Evolutionary conservation across 92 coral and sea anemone genomes (phyloP), one percentile per base, ranked within the genome.

Genomic region (Phenganax marumi): DNA sequence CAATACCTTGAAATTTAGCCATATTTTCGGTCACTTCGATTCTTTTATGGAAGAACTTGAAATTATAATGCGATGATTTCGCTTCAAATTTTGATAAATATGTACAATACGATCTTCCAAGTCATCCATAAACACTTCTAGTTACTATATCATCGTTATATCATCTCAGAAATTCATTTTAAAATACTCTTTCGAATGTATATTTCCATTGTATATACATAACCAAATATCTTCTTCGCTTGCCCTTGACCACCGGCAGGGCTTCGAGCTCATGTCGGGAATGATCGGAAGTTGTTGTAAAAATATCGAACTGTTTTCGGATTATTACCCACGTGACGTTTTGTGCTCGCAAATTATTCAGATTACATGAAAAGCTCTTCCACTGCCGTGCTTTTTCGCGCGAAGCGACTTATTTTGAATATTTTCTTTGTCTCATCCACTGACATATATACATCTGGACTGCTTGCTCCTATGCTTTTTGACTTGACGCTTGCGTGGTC

Each of bases 1-100:
- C 12, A 26, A 12, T 76, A 76, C 81, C 81, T 76, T 76, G 68
- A 16, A 24, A 57, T 25, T 56, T 62, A 33, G 81, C 81, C 81
- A 76, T 76, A 14, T 76, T 56, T n/a, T 26, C 16, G 8, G 51
- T 72, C 60, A 52, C 33, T 18, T 66, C 72, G 50, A 66, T 26
- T 76, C 68, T 56, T 68, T 66, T 66, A 66, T 13, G 81, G 65
- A 19, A 0, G 21, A 76, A 25, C 57, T 60, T 76, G 50, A 54
- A 13, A 53, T 54, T 55, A 13, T 39, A 48, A 57, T 54, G 39
- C 81, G 68, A 76, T 22, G 65, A 76, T 21, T 76, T 76, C 39
- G 68, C 81, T 68, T 16, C 49, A 39, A 76, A 54, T 13, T 39
- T 14, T 26, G 50, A 56, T 51, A 50, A 57, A 54, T 19, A 43